A percentile compares a stretch with the other conserved stretches of the same genome.
These are phyloP conservation scores for Cheirogaleus major DNA, from an alignment of 2,797 vertebrate species.

Conservation along the genomic window DNA sequence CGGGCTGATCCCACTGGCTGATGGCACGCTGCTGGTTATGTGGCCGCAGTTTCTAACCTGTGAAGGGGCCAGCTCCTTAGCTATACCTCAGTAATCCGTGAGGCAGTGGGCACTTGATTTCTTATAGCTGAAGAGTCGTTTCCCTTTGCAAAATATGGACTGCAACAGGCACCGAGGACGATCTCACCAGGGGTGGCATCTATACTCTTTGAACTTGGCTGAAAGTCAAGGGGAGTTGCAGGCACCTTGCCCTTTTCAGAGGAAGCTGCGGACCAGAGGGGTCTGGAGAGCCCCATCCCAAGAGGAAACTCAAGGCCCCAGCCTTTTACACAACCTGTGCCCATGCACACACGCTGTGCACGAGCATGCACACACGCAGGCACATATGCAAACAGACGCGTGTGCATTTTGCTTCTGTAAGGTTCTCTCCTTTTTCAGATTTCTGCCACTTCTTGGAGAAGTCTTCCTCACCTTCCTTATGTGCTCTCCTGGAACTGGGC, in stretches of 20 bases:
- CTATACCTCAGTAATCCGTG: background rate
- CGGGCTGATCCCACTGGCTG: too few species aligned
- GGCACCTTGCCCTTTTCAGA: background rate
- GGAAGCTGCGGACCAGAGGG: background rate
- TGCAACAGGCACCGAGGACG: background rate
- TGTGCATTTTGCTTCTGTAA: background rate
- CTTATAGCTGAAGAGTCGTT: background rate
- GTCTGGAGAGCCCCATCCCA: background rate
- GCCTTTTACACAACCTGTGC: background rate
- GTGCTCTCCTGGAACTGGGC: background rate
- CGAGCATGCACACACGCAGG: too few species aligned
- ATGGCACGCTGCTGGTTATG: background rate
- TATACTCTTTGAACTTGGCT: background rate
- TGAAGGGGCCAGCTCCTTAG: background rate
- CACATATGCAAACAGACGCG: rapidly evolving
- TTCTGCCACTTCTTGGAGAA: background rate
- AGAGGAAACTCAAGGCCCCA: background rate
- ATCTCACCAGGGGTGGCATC: background rate
- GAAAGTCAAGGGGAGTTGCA: background rate
- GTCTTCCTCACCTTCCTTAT: background rate
- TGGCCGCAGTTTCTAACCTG: background rate
- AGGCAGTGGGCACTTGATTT: background rate
- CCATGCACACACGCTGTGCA: background rate
- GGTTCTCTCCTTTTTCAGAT: background rate
- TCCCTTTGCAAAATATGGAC: background rate